Conservation (phyloP, 1,140 invertebrate species). For the Scaptodrosophila lebanonensis region DNA sequence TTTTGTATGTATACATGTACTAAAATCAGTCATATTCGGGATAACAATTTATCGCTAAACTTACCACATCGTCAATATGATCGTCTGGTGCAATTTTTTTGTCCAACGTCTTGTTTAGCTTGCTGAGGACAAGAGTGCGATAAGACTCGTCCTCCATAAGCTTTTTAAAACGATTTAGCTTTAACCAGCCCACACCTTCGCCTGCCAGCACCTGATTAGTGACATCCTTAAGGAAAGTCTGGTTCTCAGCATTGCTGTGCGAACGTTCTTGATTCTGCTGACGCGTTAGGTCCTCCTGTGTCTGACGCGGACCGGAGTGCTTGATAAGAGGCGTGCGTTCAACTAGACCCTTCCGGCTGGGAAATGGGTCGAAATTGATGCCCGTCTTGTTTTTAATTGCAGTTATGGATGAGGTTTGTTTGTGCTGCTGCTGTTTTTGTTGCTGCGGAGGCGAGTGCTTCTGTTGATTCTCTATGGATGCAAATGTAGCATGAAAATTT, state of each 20-base stretch:
- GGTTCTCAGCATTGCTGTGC: conserved; percentile 89
- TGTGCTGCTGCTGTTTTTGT: conserved; percentile 49
- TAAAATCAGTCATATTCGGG: too few species aligned
- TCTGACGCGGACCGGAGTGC: conserved; percentile 83
- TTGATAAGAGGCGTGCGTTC: conserved; percentile 94
- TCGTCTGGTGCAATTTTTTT: conserved; percentile 96
- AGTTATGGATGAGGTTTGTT: conserved; percentile 25
- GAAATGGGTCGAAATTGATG: conserved; percentile 87
- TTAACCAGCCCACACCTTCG: conserved; percentile 98
- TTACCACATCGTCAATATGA: conserved; percentile 98
- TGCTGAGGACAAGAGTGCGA: conserved; percentile 95
- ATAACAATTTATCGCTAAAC: too few species aligned
- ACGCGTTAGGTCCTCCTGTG: conserved; percentile 82
- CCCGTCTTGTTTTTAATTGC: conserved; percentile 79
- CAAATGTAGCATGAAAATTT: too few species aligned
- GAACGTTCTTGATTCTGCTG: conserved; percentile 83
- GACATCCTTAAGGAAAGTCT: conserved; percentile 91
- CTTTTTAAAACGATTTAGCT: conserved; percentile 94
- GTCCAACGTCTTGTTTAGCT: conserved; percentile 95
- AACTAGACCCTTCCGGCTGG: conserved; percentile 89
- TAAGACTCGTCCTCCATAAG: conserved; percentile 99
- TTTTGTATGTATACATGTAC: too few species aligned
- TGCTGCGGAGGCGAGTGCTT: conserved; percentile 48
- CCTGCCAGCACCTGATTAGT: conserved; percentile 94
- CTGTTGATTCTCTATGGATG: conserved; percentile 56